Evolutionary conservation across 1,140 invertebrate genomes (phyloP).

Genomic region (Scaptomyza graminum): DNA sequence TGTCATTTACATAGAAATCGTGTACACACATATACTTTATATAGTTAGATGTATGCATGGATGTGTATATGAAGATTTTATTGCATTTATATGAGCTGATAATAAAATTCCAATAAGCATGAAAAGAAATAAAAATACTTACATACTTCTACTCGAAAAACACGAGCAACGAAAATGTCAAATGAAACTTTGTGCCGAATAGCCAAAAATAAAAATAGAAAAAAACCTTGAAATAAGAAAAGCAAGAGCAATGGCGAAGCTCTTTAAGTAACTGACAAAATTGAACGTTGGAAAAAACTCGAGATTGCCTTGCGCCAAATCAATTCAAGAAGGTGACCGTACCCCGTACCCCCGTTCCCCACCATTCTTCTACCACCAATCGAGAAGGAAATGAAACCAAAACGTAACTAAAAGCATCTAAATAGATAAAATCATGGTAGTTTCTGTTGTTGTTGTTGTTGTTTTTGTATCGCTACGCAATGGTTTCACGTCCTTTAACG

Average conservation of each 20-base stretch:
- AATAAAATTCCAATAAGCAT: conserved; percentile 81
- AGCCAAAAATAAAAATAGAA: too few species aligned
- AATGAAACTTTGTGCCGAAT: conserved; percentile 14
- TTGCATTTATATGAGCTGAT: conserved; percentile 79
- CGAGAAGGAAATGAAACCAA: conserved; percentile 37
- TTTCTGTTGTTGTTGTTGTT: conserved; percentile 44
- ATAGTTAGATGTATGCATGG: neutral
- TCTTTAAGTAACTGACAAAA: conserved; percentile 25
- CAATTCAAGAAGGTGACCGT: conserved; percentile 48
- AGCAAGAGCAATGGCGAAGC: conserved; percentile 8
- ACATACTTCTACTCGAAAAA: conserved; percentile 42
- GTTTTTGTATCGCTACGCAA: conserved; percentile 6
- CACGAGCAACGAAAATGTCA: conserved; percentile 42
- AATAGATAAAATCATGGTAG: conserved; percentile 69
- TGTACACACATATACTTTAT: neutral
- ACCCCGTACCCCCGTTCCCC: neutral
- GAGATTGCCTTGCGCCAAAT: conserved; percentile 42
- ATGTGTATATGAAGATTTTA: conserved; percentile 53
- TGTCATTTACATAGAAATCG: neutral
- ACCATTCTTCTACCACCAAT: neutral
- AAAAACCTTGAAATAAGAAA: neutral
- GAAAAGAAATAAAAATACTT: conserved; percentile 77
- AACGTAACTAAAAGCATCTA: conserved; percentile 75
- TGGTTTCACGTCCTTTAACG: neutral
- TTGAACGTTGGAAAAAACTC: conserved; percentile 26